Conservation (phyloP, 2,797 vertebrate genomes). For the Buceros bicornis region DNA sequence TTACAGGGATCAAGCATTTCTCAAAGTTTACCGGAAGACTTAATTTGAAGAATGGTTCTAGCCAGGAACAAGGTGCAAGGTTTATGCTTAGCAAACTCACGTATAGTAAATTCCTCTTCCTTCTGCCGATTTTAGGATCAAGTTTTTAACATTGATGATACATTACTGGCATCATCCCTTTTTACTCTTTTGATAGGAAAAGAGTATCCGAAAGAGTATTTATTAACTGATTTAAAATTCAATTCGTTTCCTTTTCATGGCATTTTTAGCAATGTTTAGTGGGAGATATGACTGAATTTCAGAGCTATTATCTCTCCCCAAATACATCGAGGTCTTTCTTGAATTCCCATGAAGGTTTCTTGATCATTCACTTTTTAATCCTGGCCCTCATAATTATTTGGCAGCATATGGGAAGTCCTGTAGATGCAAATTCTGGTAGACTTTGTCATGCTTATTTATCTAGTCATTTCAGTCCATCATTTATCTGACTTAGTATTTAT, state of each 20-base stretch:
- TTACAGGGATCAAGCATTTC: not conserved
- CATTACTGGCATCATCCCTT: not conserved
- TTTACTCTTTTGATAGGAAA: not conserved
- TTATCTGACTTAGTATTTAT: not conserved
- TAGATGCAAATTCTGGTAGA: not conserved
- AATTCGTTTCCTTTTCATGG: not conserved
- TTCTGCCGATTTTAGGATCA: not conserved
- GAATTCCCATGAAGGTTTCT: not conserved
- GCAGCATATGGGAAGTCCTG: not conserved
- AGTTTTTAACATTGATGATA: not conserved
- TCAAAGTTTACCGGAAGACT: not conserved
- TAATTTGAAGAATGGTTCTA: not conserved
- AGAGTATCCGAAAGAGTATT: not conserved
- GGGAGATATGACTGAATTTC: not conserved
- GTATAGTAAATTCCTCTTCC: not conserved
- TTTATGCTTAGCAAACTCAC: not conserved
- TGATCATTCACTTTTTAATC: not conserved
- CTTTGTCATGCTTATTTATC: not conserved
- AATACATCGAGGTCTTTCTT: not conserved
- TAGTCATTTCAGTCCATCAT: not conserved
- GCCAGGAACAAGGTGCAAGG: not conserved
- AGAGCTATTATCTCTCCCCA: not conserved
- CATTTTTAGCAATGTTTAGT: not conserved
- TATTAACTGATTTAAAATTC: slow-evolving; percentile 29
- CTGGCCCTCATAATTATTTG: not conserved